A percentile compares a stretch with the other conserved stretches of the same genome.
Conservation (phyloP, 2,888 invertebrate genomes). For the Melangyna quadrimaculata region DNA sequence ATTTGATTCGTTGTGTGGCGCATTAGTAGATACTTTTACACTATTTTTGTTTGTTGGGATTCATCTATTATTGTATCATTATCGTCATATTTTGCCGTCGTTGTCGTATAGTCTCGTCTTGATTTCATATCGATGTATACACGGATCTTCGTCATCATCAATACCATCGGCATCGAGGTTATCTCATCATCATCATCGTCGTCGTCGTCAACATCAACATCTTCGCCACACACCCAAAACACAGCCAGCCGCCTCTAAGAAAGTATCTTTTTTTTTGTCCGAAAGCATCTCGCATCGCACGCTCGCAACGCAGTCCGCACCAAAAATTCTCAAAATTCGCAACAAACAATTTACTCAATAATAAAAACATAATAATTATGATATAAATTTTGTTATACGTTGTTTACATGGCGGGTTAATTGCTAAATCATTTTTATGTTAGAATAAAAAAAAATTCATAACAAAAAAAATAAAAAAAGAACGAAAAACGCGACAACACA, state of each 20-base stretch:
- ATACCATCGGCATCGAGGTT: slow-evolving; percentile 51
- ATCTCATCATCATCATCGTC: slow-evolving; percentile 20
- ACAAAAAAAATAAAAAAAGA: slow-evolving; percentile 1
- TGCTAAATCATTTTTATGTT: slow-evolving; percentile 44
- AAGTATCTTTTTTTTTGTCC: slow-evolving; percentile 18
- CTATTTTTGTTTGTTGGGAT: slow-evolving; percentile 62
- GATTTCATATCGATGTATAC: background rate
- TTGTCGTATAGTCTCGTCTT: slow-evolving; percentile 35
- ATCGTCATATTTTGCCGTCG: slow-evolving; percentile 58
- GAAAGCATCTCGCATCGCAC: slow-evolving; percentile 7
- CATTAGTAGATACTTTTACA: slow-evolving; percentile 69
- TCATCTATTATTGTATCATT: slow-evolving; percentile 64
- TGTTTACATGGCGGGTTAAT: slow-evolving; percentile 63
- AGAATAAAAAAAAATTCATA: slow-evolving; percentile 24
- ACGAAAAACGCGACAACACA: slow-evolving; percentile 27
- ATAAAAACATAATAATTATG: slow-evolving; percentile 24
- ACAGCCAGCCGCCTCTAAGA: background rate
- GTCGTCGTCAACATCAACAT: background rate
- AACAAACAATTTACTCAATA: slow-evolving; percentile 46
- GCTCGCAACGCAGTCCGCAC: background rate
- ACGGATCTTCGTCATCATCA: slow-evolving; percentile 76
- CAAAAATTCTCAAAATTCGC: background rate
- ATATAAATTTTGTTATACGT: slow-evolving; percentile 25
- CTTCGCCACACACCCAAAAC: slow-evolving; percentile 39
- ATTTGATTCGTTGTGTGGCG: slow-evolving; percentile 65